Base-by-base conservation (phyloP, 2,113 vertebrate species). In the Hippocampus guttulatus region DNA sequence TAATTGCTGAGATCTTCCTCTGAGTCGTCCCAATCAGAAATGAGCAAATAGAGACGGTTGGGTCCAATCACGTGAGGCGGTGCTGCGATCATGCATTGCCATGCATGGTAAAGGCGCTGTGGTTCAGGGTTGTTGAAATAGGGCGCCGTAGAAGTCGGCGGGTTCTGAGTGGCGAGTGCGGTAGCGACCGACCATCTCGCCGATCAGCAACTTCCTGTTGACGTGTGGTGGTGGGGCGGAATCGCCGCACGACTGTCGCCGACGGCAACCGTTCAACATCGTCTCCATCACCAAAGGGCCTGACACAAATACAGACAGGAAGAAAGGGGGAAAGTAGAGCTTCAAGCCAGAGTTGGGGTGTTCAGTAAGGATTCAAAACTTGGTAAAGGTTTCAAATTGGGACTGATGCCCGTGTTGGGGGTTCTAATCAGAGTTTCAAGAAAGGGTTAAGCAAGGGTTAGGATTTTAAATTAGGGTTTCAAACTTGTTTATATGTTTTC, bases 131-230 rank as follows among this genome's bases (percentile, higher is more conserved):
- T 74, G 61, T 54, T 77, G 72, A 57, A 85, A 85, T 3, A 85
- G 51, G 58, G 69, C 55, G 0, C 74, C 57, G 70, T 81, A 83
- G 41, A 83, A 83, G 49, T 57, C 55, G 21, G 80, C 30, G 0
- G 84, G 75, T 33, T 75, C 81, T 60, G 81, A 73, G 41, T 8
- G 5, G 61, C 27, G 33, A 10, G 55, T 43, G 8, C 51, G 61
- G 57, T 81, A 85, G 5, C 67, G 76, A 40, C 25, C 47, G 68
- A 77, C 65, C 58, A 81, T 77, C 61, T 83, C 76, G 69, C 18
- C 81, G 69, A 85, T 83, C 67, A 67, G 11, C 25, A 77, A 76
- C 71, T 81, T 85, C 63, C 84, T 68, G 38, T 45, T 74, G 14
- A 79, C 54, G 2, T 81, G 81, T 7, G 84, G 72, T 0, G 51